Conservation (phyloP, 2,888 invertebrate species). For the Galeruca laticollis region DNA sequence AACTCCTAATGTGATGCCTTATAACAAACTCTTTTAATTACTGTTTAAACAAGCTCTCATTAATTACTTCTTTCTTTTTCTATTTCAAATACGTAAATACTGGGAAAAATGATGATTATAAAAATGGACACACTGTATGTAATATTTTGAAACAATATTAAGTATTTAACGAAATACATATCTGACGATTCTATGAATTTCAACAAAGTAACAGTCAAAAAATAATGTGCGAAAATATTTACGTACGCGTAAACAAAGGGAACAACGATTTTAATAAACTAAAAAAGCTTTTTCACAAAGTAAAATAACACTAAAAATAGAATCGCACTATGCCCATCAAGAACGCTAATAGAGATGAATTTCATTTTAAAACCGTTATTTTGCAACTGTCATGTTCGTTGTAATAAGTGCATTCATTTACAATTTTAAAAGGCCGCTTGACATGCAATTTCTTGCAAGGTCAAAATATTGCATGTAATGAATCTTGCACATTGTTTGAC, state of each 20-base stretch:
- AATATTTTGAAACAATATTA: background rate
- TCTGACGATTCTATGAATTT: background rate
- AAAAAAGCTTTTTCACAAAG: constrained; percentile 33
- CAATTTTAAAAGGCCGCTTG: too few species aligned
- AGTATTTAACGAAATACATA: constrained; percentile 16
- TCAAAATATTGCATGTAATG: too few species aligned
- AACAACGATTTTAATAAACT: constrained; percentile 37
- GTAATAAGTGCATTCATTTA: too few species aligned
- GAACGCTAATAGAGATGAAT: constrained; percentile 22
- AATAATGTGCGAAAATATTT: constrained; percentile 42
- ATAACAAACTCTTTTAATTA: too few species aligned
- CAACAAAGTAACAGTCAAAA: constrained; percentile 15
- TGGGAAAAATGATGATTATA: background rate
- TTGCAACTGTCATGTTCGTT: background rate
- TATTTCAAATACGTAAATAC: too few species aligned
- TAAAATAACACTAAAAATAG: constrained; percentile 37
- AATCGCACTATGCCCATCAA: constrained; percentile 24
- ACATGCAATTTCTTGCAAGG: too few species aligned
- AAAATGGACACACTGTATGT: too few species aligned
- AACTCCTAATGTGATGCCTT: too few species aligned
- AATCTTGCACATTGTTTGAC: too few species aligned
- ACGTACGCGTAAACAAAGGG: constrained; percentile 37
- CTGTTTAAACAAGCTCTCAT: too few species aligned
- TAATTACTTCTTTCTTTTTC: too few species aligned
- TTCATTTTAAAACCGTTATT: constrained; percentile 21